A percentile compares a stretch with the other conserved stretches of the same genome.
These are phyloP conservation scores for Stictocephala bisonia DNA, from an alignment of 2,888 invertebrate genomes.

Conservation along the genomic window DNA sequence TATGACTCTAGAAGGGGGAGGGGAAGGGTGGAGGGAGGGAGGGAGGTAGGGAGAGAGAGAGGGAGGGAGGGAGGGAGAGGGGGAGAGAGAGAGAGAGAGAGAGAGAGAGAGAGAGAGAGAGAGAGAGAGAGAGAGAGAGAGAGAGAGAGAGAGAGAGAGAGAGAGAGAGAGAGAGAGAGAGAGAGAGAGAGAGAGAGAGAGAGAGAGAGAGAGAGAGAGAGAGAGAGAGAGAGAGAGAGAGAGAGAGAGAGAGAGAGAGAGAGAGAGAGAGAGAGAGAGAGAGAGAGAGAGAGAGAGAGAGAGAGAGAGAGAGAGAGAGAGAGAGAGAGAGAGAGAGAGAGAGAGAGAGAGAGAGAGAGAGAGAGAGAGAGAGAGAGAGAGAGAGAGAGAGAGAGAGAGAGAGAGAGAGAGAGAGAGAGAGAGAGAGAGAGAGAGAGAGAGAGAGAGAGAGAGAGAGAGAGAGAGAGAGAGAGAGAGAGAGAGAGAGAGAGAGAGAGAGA, in stretches of 20 bases:
- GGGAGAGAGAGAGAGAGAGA: not conserved
- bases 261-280: not conserved
- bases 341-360: not conserved
- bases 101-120: not conserved
- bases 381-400: not conserved
- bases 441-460: not conserved
- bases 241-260: not conserved
- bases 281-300: not conserved
- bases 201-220: not conserved
- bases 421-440: not conserved
- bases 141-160: not conserved
- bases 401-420: not conserved
- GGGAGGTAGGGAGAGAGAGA: too few relatives aligned
- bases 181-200: not conserved
- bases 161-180: not conserved
- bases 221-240: not conserved
- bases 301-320: conserved; percentile 21
- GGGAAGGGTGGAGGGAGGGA: too few relatives aligned
- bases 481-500: not conserved
- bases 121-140: not conserved
- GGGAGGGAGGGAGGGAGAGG: not conserved
- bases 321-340: too few relatives aligned
- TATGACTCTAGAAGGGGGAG: too few relatives aligned
- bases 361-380: not conserved
- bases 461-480: not conserved